Base-by-base conservation (phyloP, 2,113 vertebrate species). In the Periophthalmodon schlosseri region DNA sequence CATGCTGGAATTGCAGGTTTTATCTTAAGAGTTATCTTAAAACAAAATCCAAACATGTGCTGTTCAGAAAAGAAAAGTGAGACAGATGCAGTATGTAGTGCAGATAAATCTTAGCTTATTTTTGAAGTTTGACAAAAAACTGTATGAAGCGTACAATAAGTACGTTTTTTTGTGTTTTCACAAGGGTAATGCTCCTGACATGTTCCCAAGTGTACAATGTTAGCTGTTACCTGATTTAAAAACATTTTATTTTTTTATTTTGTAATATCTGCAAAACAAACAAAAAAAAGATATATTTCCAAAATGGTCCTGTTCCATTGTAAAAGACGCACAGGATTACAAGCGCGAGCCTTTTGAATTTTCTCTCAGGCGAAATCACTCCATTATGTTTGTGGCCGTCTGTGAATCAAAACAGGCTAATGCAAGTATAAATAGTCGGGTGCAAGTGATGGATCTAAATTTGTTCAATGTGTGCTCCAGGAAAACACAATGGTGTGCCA, bases 351-450 rank as follows among this genome's bases (percentile, higher is more conserved):
- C 84, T 56, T 28, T 13, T 21, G 6, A 10, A 49, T 82, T 87
- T 87, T 87, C 87, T 92, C 83, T 80, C 68, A 39, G 79, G 78
- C 69, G 24, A 82, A 89, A 88, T 86, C 75, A 76, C 78, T 76
- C 73, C 63, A 78, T 84, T 77, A 87, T 86, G 90, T 89, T 82
- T 91, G 85, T 83, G 86, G 89, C 82, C 58, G 75, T 73, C 75
- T 83, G 73, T 64, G 73, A 91, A 87, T 90, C 77, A 89, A 91
- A 94, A 91, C 88, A 89, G 90, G 81, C 87, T 86, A 84, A 85
- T 83, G 77, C 69, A 82, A 86, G 87, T 73, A 77, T 81, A 88
- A 91, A 84, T 84, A 83, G 70, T 82, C 63, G 63, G 73, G 82
- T 77, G 82, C 75, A 82, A 57, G 36, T 72, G 82, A 82, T 70